Percentiles rank a stretch among this genome's conserved stretches.
Evolutionary conservation across 2,888 invertebrate species (phyloP).

Genomic region (Cheilosia vernalis): DNA sequence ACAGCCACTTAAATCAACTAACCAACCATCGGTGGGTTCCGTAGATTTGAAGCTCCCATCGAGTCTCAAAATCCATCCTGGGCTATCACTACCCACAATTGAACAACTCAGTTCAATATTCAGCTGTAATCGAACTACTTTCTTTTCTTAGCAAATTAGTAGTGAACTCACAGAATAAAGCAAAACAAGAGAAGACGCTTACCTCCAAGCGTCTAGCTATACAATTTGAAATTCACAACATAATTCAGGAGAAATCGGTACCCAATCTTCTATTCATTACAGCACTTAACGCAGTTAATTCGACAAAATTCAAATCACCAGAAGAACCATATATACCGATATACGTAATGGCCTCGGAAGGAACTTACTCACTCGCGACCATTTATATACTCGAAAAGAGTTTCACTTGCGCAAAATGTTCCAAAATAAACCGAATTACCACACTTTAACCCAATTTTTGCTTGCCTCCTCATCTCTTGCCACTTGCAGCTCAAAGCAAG

Average conservation of each 20-base stretch:
- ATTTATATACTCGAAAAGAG: slow-evolving; percentile 3
- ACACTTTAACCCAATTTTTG: slow-evolving; percentile 44
- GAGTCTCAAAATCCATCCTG: too few species aligned
- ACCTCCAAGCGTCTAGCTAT: too few species aligned
- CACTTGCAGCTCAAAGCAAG: not conserved
- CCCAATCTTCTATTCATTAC: not conserved
- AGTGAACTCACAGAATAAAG: too few species aligned
- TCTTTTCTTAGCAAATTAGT: too few species aligned
- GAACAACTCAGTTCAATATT: too few species aligned
- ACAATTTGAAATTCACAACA: too few species aligned
- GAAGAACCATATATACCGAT: slow-evolving; percentile 3
- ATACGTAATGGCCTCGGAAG: slow-evolving; percentile 5
- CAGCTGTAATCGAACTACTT: too few species aligned
- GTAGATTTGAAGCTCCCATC: too few species aligned
- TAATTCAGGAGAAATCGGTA: slow-evolving; percentile 14
- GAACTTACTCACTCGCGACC: slow-evolving; percentile 25
- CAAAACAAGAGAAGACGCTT: too few species aligned
- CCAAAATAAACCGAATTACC: slow-evolving; percentile 29
- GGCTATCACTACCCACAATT: too few species aligned
- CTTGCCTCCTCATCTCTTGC: slow-evolving; percentile 12
- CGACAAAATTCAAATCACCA: slow-evolving; percentile 21
- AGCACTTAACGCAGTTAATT: slow-evolving; percentile 8
- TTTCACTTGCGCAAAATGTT: slow-evolving; percentile 45
- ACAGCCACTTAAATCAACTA: too few species aligned
- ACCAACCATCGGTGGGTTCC: too few species aligned